These are phyloP conservation scores for Coenonympha arcania DNA, from an alignment of 2,888 invertebrate species.

Conservation along the genomic window DNA sequence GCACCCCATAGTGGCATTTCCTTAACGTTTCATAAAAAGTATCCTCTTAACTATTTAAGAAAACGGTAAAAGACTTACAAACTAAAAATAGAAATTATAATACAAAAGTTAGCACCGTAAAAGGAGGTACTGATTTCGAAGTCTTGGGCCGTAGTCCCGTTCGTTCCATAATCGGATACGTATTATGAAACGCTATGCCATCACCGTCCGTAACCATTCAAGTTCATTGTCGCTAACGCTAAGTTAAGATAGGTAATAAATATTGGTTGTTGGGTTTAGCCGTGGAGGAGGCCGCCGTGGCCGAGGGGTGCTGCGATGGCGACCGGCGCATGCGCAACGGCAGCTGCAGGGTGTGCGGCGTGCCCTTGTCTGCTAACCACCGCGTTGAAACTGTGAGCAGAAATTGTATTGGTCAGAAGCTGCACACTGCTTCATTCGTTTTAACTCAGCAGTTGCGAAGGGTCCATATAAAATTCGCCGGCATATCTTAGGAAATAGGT, in stretches of 20 bases:
- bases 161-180: conserved; percentile 38
- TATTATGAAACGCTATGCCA: conserved; percentile 61
- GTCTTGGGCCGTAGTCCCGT: conserved; percentile 54
- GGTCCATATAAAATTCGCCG: too few relatives aligned
- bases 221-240: conserved; percentile 59
- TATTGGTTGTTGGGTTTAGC: conserved; percentile 50
- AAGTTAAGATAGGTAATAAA: conserved; percentile 51
- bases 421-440: too few relatives aligned
- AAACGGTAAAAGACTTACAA: conserved; percentile 52
- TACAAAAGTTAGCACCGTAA: conserved; percentile 54
- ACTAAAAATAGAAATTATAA: conserved; percentile 61
- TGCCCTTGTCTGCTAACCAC: conserved; percentile 74
- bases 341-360: conserved; percentile 66
- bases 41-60: conserved; percentile 40
- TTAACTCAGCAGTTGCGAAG: too few relatives aligned
- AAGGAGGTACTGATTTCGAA: conserved; percentile 33
- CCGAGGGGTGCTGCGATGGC: conserved; percentile 53
- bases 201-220: conserved; percentile 36
- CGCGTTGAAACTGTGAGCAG: conserved; percentile 71
- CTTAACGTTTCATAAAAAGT: conserved; percentile 69
- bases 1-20: conserved; percentile 53
- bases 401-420: too few relatives aligned
- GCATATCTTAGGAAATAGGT: too few relatives aligned
- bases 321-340: conserved; percentile 41
- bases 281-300: conserved; percentile 51